Percentiles rank a stretch among this genome's conserved stretches.
phyloP scores from a whole-genome alignment of 2,797 vertebrate genomes.

The Pseudotriccus pelzelni region DNA sequence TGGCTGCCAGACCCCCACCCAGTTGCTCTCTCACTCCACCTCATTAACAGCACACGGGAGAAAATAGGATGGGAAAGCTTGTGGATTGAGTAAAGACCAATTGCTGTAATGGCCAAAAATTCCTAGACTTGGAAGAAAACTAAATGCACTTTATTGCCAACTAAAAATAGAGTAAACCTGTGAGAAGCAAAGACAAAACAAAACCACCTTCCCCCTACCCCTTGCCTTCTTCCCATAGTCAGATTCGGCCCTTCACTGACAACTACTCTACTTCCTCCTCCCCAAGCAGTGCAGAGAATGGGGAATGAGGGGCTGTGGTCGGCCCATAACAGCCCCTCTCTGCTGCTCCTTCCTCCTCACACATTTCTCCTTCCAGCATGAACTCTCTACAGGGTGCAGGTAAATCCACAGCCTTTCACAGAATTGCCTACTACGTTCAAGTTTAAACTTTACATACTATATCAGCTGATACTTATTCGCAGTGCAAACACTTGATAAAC shows the following conservation, averaged over 20 bases:
- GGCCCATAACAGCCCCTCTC: neutral
- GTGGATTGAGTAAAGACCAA: neutral
- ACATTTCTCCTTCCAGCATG: neutral
- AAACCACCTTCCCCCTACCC: fast-evolving
- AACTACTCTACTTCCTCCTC: neutral
- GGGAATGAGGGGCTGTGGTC: neutral
- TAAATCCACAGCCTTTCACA: neutral
- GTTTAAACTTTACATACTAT: neutral
- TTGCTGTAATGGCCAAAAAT: neutral
- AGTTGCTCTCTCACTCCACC: neutral
- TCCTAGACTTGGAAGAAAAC: neutral
- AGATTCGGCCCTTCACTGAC: neutral
- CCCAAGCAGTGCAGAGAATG: fast-evolving
- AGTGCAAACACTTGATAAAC: neutral
- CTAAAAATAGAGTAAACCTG: neutral
- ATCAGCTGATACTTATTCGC: neutral
- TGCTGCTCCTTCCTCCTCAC: neutral
- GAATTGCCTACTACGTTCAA: neutral
- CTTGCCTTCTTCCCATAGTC: neutral
- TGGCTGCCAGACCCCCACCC: neutral
- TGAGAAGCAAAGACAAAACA: neutral
- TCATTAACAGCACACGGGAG: fast-evolving
- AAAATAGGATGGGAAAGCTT: neutral
- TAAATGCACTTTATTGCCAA: neutral
- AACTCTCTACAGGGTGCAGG: neutral